Percentiles rank a stretch among this genome's conserved stretches.
These are phyloP conservation scores for Sakesphorus luctuosus DNA, from an alignment of 2,113 vertebrate genomes.

Conservation along the genomic window DNA sequence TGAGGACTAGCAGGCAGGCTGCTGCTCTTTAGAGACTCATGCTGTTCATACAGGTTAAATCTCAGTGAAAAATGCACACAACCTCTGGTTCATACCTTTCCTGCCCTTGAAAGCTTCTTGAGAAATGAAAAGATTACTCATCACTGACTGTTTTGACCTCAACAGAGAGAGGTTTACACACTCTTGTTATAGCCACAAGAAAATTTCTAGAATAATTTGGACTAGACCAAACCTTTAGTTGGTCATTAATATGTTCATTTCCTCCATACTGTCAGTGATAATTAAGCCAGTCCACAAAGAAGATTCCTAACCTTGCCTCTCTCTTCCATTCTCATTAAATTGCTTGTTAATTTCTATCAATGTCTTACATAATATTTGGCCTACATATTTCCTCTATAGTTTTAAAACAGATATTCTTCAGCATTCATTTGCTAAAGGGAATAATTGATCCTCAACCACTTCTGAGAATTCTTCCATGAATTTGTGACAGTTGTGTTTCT, in stretches of 20 bases:
- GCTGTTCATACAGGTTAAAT: background rate
- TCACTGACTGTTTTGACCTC: background rate
- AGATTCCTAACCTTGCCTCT: background rate
- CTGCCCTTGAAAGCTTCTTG: background rate
- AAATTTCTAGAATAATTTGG: background rate
- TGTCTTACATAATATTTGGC: background rate
- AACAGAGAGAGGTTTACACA: background rate
- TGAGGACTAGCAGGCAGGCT: background rate
- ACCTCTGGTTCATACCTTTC: background rate
- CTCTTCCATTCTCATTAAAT: background rate
- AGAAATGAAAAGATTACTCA: background rate
- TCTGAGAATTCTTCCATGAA: background rate
- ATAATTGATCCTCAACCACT: conserved; percentile 6
- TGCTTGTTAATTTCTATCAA: conserved; percentile 18
- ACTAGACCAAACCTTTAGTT: background rate
- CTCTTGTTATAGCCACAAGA: background rate
- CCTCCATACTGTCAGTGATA: background rate
- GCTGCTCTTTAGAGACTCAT: background rate
- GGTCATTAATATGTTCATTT: background rate
- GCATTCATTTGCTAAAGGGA: conserved; percentile 3
- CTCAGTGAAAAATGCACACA: background rate
- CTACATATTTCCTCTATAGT: background rate
- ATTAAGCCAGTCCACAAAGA: background rate
- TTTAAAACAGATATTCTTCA: background rate
- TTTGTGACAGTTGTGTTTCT: background rate